Evolutionary conservation across 2,888 invertebrate genomes (phyloP).

Genomic region (Drosophila picticornis): DNA sequence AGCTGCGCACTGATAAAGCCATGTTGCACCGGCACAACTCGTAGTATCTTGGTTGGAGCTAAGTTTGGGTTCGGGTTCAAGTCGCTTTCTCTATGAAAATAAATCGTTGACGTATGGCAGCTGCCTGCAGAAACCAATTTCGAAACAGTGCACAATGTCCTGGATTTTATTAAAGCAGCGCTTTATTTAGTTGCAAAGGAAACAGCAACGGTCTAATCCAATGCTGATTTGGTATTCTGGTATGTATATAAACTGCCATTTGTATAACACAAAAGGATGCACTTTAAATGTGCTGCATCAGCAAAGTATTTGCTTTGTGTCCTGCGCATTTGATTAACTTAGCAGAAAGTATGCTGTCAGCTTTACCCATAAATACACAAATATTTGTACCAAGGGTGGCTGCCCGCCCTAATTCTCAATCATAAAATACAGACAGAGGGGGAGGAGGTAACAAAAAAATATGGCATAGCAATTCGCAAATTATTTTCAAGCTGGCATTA

Average conservation of each 20-base stretch:
- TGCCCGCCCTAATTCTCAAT: constrained; percentile 64
- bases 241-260: constrained; percentile 24
- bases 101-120: constrained; percentile 69
- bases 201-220: constrained; percentile 16
- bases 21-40: constrained; percentile 34
- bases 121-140: constrained; percentile 70
- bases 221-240: constrained; percentile 18
- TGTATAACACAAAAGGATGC: constrained; percentile 48
- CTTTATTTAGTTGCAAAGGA: constrained; percentile 15
- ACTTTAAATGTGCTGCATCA: constrained; percentile 51
- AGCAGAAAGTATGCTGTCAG: constrained; percentile 4
- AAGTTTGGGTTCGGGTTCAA: not conserved
- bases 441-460: constrained; percentile 39
- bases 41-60: not conserved
- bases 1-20: constrained; percentile 54
- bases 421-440: constrained; percentile 65
- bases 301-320: constrained; percentile 58
- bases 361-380: constrained; percentile 63
- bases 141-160: constrained; percentile 42
- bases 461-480: constrained; percentile 79
- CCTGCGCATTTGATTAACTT: constrained; percentile 53
- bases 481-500: constrained; percentile 79
- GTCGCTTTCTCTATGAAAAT: constrained; percentile 44
- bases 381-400: constrained; percentile 36
- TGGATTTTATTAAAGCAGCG: constrained; percentile 64